phyloP scores from a whole-genome alignment of 2,888 invertebrate genomes.

The Rotaria sp. region DNA sequence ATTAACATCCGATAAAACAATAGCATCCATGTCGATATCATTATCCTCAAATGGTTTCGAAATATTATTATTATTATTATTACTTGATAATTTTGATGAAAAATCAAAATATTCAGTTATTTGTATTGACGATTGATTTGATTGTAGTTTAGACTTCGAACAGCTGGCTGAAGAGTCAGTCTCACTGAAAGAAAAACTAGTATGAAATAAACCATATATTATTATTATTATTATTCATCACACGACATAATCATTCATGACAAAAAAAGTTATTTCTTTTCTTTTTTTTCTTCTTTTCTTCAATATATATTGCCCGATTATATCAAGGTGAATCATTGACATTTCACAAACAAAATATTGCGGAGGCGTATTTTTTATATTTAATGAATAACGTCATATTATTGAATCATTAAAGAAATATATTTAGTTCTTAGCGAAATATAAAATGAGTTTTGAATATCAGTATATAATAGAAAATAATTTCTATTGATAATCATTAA shows the following conservation, averaged over 20 bases:
- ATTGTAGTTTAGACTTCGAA: no score
- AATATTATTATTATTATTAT: background rate
- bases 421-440: no score
- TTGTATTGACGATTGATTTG: background rate
- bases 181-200: background rate
- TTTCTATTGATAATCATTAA: no score
- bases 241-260: background rate
- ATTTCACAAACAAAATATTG: background rate
- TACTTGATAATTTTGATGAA: background rate
- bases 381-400: background rate
- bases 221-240: background rate
- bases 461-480: no score
- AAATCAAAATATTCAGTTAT: slow-evolving; percentile 17
- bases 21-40: background rate
- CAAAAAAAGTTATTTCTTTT: background rate
- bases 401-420: background rate
- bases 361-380: rapidly evolving
- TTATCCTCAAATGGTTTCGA: background rate
- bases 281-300: background rate
- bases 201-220: background rate
- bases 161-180: background rate
- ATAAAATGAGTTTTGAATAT: no score
- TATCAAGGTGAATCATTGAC: background rate
- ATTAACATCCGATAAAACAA: background rate
- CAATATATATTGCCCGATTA: no score